These are phyloP conservation scores for Girardinus metallicus DNA, from an alignment of 2,797 vertebrate species.

Conservation along the genomic window DNA sequence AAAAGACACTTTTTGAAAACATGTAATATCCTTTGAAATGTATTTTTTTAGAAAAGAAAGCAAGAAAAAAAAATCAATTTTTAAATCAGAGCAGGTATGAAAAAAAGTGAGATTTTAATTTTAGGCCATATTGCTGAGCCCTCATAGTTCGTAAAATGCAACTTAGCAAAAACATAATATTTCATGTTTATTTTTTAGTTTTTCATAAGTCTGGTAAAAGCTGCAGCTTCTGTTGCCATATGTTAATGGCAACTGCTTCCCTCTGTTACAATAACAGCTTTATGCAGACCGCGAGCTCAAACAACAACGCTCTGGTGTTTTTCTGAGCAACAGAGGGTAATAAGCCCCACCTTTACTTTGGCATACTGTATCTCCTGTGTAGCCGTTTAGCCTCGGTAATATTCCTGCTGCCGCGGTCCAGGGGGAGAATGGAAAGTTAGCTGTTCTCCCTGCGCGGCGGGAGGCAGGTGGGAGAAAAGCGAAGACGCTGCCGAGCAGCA, in stretches of 20 bases:
- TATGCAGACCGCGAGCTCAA: slow-evolving; percentile 27
- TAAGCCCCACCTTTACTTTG: slow-evolving; percentile 6
- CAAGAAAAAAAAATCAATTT: too few relatives aligned
- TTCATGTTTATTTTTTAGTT: background rate
- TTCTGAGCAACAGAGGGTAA: slow-evolving; percentile 5
- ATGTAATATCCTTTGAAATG: too few relatives aligned
- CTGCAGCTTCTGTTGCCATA: slow-evolving; percentile 26
- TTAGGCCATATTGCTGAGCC: too few relatives aligned
- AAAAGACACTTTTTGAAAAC: too few relatives aligned
- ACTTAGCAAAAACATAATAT: background rate
- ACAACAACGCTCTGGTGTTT: slow-evolving; percentile 21
- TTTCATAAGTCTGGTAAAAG: slow-evolving; percentile 12
- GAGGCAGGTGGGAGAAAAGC: slow-evolving; percentile 67
- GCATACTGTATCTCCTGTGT: slow-evolving; percentile 26
- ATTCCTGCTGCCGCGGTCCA: slow-evolving; percentile 40
- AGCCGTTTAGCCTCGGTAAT: slow-evolving; percentile 44
- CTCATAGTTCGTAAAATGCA: background rate
- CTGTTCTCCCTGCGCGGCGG: slow-evolving; percentile 58
- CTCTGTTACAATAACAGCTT: slow-evolving; percentile 35
- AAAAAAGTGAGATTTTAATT: too few relatives aligned
- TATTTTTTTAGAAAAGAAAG: too few relatives aligned
- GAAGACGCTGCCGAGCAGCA: slow-evolving; percentile 49
- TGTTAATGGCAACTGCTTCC: slow-evolving; percentile 25
- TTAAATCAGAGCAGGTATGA: too few relatives aligned
- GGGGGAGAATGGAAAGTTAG: slow-evolving; percentile 61